Conservation (phyloP, 2,888 invertebrate genomes). For the Timema podura region DNA sequence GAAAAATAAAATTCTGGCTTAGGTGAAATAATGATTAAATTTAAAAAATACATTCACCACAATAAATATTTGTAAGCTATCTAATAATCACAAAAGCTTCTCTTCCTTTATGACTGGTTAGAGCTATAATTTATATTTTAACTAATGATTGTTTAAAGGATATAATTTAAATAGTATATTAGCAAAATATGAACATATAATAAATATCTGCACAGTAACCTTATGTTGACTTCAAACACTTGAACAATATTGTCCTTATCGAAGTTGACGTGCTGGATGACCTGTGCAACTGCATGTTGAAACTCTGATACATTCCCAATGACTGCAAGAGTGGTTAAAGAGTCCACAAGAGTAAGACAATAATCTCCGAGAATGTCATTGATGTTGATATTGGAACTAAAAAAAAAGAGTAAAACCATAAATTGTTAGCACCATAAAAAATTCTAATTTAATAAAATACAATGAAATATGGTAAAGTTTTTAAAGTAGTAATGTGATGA, state of each 20-base stretch:
- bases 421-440: not conserved
- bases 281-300: constrained; percentile 52
- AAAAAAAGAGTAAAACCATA: constrained; percentile 31
- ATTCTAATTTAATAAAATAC: not conserved
- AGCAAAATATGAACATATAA: not conserved
- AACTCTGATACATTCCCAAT: constrained; percentile 56
- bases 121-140: not conserved
- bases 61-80: too few relatives aligned
- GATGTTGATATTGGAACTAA: constrained; percentile 59
- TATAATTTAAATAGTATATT: not conserved
- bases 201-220: constrained; percentile 40
- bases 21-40: too few relatives aligned
- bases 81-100: too few relatives aligned
- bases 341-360: constrained; percentile 56
- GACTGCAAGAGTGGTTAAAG: constrained; percentile 56
- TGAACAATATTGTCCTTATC: constrained; percentile 58
- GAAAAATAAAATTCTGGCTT: too few relatives aligned
- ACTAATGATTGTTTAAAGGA: not conserved
- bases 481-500: not conserved
- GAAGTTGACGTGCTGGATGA: constrained; percentile 54
- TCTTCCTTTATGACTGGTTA: too few relatives aligned
- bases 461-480: not conserved
- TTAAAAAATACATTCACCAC: too few relatives aligned
- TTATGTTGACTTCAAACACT: constrained; percentile 61
- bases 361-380: constrained; percentile 63